A percentile compares a stretch with the other conserved stretches of the same genome.
These are phyloP conservation scores for Heliothis peltigera DNA, from an alignment of 2,888 invertebrate species.

Conservation along the genomic window DNA sequence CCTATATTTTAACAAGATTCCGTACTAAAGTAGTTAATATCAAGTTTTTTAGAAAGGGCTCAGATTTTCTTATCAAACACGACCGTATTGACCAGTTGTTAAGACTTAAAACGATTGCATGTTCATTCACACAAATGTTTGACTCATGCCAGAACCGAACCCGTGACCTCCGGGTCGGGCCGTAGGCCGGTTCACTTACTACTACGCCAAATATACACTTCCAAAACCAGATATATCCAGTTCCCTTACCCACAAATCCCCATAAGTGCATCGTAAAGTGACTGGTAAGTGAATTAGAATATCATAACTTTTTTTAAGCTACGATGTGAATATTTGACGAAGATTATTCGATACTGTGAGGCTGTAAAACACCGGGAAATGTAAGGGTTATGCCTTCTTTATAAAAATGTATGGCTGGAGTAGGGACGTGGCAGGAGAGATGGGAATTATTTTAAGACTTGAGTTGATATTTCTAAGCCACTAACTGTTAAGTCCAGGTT, in stretches of 20 bases:
- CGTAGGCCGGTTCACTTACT: no score
- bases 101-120: no score
- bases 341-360: slow-evolving; percentile 61
- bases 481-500: no score
- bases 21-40: no score
- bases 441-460: slow-evolving; percentile 1
- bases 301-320: slow-evolving; percentile 46
- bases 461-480: background rate
- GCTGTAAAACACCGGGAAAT: slow-evolving; percentile 68
- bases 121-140: no score
- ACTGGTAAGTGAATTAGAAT: slow-evolving; percentile 59
- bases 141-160: no score
- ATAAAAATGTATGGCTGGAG: slow-evolving; percentile 46
- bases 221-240: slow-evolving; percentile 33
- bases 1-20: no score
- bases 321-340: slow-evolving; percentile 68
- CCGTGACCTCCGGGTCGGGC: no score
- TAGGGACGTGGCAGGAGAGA: slow-evolving; percentile 17
- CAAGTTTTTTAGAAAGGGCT: no score
- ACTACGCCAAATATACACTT: slow-evolving; percentile 16
- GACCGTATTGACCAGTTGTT: no score
- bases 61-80: no score
- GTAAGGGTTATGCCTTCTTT: slow-evolving; percentile 66
- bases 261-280: slow-evolving; percentile 36
- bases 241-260: slow-evolving; percentile 30